Evolutionary conservation across 2,888 invertebrate species (phyloP).

Genomic region (Caenorhabditis doughertyi): DNA sequence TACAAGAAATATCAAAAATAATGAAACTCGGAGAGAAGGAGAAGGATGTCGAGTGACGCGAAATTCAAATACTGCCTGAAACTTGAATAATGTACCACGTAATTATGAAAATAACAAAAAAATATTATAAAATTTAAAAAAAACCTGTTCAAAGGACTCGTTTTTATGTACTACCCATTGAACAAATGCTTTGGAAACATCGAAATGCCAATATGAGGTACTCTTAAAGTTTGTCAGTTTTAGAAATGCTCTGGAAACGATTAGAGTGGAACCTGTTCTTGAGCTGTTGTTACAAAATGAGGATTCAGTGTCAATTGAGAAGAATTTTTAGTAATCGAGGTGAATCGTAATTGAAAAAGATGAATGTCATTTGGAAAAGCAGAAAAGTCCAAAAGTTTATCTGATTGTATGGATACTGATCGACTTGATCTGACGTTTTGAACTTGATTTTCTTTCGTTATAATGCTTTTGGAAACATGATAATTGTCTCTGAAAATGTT

Average conservation of each 20-base stretch:
- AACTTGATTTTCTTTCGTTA: slow-evolving; percentile 23
- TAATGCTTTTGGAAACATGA: slow-evolving; percentile 30
- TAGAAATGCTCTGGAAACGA: no score
- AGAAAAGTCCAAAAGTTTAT: slow-evolving; percentile 49
- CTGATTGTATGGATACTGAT: slow-evolving; percentile 24
- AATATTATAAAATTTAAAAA: not conserved
- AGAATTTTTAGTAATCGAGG: slow-evolving; percentile 52
- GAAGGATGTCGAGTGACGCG: slow-evolving; percentile 21
- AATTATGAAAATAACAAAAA: no score
- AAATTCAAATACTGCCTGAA: slow-evolving; percentile 57
- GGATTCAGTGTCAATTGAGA: slow-evolving; percentile 62
- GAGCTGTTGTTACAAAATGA: slow-evolving; percentile 49
- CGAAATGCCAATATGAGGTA: slow-evolving; percentile 48
- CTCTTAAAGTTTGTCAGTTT: no score
- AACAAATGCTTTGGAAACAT: slow-evolving; percentile 48
- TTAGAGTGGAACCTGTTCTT: slow-evolving; percentile 38
- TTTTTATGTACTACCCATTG: slow-evolving; percentile 63
- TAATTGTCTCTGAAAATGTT: slow-evolving; percentile 16
- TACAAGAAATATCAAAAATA: slow-evolving; percentile 37
- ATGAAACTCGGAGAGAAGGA: slow-evolving; percentile 1
- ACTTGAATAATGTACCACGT: no score
- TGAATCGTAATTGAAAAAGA: slow-evolving; percentile 56
- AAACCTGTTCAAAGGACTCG: slow-evolving; percentile 57
- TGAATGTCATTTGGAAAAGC: slow-evolving; percentile 61
- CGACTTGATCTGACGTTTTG: slow-evolving; percentile 33